Percentiles rank a stretch among this genome's conserved stretches.
Conservation (phyloP, 1,140 invertebrate genomes). For the Odontomachus brunneus region DNA sequence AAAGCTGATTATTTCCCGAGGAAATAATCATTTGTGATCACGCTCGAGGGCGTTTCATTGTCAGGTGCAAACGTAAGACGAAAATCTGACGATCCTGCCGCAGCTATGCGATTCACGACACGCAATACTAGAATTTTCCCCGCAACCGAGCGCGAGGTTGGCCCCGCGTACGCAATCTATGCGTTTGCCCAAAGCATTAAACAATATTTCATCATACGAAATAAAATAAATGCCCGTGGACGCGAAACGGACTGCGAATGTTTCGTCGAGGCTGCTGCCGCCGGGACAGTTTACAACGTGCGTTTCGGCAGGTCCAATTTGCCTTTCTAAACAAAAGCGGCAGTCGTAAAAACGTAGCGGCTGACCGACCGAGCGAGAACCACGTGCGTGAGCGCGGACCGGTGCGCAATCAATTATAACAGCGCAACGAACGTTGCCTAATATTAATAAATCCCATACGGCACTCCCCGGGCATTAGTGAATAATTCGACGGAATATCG, state of each 20-base stretch:
- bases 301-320: constrained; percentile 19
- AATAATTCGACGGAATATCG: constrained; percentile 53
- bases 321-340: background rate
- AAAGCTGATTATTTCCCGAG: no score
- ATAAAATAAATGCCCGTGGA: background rate
- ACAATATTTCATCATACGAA: background rate
- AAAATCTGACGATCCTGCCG: no score
- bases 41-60: no score
- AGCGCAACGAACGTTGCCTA: constrained; percentile 21
- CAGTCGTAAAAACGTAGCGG: constrained; percentile 17
- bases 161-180: background rate
- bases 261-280: no score
- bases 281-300: background rate
- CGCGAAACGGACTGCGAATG: background rate
- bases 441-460: constrained; percentile 50
- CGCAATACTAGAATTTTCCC: no score
- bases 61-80: no score
- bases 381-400: background rate
- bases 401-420: constrained; percentile 34
- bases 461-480: constrained; percentile 9
- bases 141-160: no score
- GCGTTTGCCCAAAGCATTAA: background rate
- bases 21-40: no score
- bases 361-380: background rate
- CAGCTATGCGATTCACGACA: no score